These are phyloP conservation scores for Borostomias antarcticus DNA, from an alignment of 2,797 vertebrate genomes.

Conservation along the genomic window DNA sequence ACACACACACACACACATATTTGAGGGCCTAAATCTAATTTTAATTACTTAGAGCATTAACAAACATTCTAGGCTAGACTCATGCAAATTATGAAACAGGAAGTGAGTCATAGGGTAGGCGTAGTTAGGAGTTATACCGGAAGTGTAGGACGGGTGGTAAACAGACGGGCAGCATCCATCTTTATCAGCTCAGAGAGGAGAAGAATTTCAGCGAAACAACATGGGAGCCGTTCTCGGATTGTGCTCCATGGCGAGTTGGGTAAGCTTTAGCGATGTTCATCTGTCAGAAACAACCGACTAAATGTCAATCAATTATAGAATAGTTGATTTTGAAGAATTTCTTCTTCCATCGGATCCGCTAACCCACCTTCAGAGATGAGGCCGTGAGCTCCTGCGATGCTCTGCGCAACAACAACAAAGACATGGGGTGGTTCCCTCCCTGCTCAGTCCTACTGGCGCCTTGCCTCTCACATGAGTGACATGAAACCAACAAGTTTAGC, in stretches of 20 bases:
- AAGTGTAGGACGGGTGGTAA: conserved; percentile 40
- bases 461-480: not conserved
- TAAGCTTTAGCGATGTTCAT: conserved; percentile 55
- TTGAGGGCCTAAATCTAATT: too few relatives aligned
- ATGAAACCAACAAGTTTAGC: not conserved
- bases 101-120: conserved; percentile 6
- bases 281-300: not conserved
- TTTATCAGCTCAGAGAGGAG: conserved; percentile 23
- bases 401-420: conserved; percentile 11
- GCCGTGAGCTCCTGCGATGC: too few relatives aligned
- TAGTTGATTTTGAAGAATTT: too few relatives aligned
- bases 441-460: not conserved
- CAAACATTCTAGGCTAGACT: not conserved
- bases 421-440: conserved; percentile 10
- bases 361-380: not conserved
- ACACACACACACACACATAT: not conserved
- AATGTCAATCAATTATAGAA: not conserved
- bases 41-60: too few relatives aligned
- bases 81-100: not conserved
- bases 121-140: conserved; percentile 15
- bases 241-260: conserved; percentile 96
- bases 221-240: conserved; percentile 93
- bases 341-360: not conserved
- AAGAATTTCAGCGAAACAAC: conserved; percentile 23
- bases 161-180: conserved; percentile 53